Percentiles rank a stretch among this genome's conserved stretches.
These are phyloP conservation scores for Bombyx mori DNA, from an alignment of 1,140 invertebrate genomes.

Conservation along the genomic window DNA sequence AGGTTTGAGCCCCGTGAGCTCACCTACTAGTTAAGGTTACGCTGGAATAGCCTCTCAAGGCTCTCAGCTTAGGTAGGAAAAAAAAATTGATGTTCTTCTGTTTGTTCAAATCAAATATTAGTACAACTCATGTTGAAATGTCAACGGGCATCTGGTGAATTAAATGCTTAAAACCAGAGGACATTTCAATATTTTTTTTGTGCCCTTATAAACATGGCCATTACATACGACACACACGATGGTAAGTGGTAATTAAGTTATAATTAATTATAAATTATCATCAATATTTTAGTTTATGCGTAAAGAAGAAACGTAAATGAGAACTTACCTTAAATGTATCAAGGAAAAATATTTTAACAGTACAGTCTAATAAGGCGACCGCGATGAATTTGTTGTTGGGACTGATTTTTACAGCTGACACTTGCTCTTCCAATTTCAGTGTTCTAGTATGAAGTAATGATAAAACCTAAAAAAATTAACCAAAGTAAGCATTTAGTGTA, in stretches of 20 bases:
- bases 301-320: not conserved
- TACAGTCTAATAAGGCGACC: slow-evolving; percentile 91
- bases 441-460: slow-evolving; percentile 86
- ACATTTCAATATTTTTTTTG: too few relatives aligned
- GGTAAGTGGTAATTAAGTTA: too few relatives aligned
- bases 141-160: not conserved
- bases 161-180: not conserved
- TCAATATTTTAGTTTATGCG: too few relatives aligned
- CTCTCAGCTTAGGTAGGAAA: too few relatives aligned
- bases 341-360: slow-evolving; percentile 95
- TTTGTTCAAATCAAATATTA: not conserved
- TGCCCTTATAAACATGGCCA: too few relatives aligned
- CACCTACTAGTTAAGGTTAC: too few relatives aligned
- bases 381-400: slow-evolving; percentile 91
- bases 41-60: too few relatives aligned
- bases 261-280: too few relatives aligned
- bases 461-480: slow-evolving; percentile 71
- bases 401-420: slow-evolving; percentile 87
- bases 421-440: slow-evolving; percentile 88
- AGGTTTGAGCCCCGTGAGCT: too few relatives aligned
- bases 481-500: slow-evolving; percentile 1
- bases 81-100: not conserved
- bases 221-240: too few relatives aligned
- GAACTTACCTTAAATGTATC: slow-evolving; percentile 89
- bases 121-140: not conserved